Conservation (phyloP, 92 coral and sea anemone species). For the Palythoa heliodiscus region DNA sequence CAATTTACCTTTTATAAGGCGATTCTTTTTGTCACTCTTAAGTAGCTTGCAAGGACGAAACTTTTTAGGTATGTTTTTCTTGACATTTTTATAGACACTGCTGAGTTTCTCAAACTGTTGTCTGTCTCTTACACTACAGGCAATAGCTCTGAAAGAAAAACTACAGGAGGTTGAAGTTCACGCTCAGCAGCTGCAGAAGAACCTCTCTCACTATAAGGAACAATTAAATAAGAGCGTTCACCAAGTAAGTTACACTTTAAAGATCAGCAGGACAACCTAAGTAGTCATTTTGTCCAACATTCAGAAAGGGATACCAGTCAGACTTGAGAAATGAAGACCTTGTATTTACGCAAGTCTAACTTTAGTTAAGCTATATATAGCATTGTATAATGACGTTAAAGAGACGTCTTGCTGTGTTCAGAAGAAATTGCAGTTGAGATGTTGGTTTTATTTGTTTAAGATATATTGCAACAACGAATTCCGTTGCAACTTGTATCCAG, state of each 20-base stretch:
- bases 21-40: no score
- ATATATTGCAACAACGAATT: no score
- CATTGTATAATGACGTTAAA: no score
- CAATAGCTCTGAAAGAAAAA: conserved; percentile 76
- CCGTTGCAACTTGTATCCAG: no score
- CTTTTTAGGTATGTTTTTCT: neutral
- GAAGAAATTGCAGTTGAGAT: no score
- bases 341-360: neutral
- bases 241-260: conserved; percentile 61
- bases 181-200: conserved; percentile 75
- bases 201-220: conserved; percentile 82
- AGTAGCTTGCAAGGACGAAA: no score
- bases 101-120: neutral
- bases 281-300: neutral
- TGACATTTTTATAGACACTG: neutral
- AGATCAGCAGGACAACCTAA: neutral
- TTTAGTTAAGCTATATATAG: neutral
- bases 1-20: no score
- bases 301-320: neutral
- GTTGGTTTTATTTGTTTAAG: no score
- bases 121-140: conserved; percentile 34
- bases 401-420: no score
- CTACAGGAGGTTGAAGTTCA: conserved; percentile 80
- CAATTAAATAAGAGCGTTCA: conserved; percentile 81
- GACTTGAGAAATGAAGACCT: neutral